Evolutionary conservation across 2,888 invertebrate genomes (phyloP), one percentile per base, ranked within the genome.

Genomic region (Bedellia somnulentella): DNA sequence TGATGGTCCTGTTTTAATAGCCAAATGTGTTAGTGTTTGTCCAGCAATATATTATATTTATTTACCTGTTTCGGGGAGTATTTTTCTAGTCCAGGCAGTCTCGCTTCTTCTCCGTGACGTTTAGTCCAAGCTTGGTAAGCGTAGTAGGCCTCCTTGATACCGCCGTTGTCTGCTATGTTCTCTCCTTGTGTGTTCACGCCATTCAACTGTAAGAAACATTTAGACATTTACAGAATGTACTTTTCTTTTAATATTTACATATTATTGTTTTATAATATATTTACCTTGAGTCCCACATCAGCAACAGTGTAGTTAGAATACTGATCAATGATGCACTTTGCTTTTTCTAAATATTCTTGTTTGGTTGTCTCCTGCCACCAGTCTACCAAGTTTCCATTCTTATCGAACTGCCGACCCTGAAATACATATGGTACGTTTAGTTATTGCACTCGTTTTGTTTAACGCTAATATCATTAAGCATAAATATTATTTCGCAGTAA

Each of bases 151-250:
- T 91, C 89, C 55, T 93, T 94, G 38, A 94, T 83, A 1, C 94
- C 95, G 2, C 93, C 94, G 52, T 94, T 95, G 57, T 95, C 95
- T 0, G 95, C 95, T 33, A 95, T 95, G 56, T 95, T 95, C 57
- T 95, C 95, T 9, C 93, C 93, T 66, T 93, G 92, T 0, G 93
- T 93, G 49, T 90, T 90, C 35, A 93, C 84, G 29, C 95, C 95
- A 49, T 94, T 93, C 30, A 96, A 56, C 92, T 92, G 59, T 11
- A 66, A 39, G 16, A n/a, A n/a, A n/a, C n/a, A n/a, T n/a, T n/a
- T n/a, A n/a, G n/a, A n/a, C 10, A 30, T 5, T 22, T 1, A 29
- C n/a, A 15, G 24, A 16, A n/a, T n/a, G n/a, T n/a, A n/a, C n/a
- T n/a, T n/a, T n/a, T n/a, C n/a, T n/a, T n/a, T n/a, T n/a, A n/a